Evolutionary conservation across 2,888 invertebrate genomes (phyloP).

Genomic region (Andrena hattorfiana): DNA sequence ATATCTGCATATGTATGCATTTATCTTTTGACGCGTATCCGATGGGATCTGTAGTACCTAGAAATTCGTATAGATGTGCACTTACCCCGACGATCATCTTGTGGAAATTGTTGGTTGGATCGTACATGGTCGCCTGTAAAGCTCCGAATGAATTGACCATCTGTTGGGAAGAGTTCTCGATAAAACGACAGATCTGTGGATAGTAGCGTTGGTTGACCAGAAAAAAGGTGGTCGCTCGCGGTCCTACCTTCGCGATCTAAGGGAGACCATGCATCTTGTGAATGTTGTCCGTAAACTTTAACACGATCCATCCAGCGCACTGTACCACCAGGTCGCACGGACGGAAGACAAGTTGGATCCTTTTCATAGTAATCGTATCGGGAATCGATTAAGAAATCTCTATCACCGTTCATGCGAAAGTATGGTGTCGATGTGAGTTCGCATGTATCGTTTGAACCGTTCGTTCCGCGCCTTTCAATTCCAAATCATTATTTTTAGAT

Average conservation of each 20-base stretch:
- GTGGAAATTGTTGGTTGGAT: conserved; percentile 16
- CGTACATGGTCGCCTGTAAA: background rate
- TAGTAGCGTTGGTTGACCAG: background rate
- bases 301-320: background rate
- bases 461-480: conserved; percentile 49
- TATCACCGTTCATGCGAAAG: conserved; percentile 88
- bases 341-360: conserved; percentile 88
- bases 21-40: too few species aligned
- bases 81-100: conserved; percentile 23
- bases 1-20: too few species aligned
- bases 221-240: background rate
- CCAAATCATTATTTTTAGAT: background rate
- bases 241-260: background rate
- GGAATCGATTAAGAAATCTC: conserved; percentile 89
- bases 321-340: background rate
- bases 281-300: background rate
- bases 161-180: background rate
- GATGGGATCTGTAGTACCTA: too few species aligned
- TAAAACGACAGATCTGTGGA: background rate
- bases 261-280: background rate
- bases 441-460: conserved; percentile 88
- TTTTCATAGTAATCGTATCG: conserved; percentile 93
- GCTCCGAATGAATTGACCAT: background rate
- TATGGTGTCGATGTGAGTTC: conserved; percentile 91
- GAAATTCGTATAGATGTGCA: background rate